Percentiles rank a stretch among this genome's conserved stretches.
These are phyloP conservation scores for Notodromas monacha DNA, from an alignment of 2,888 invertebrate species.

Conservation along the genomic window DNA sequence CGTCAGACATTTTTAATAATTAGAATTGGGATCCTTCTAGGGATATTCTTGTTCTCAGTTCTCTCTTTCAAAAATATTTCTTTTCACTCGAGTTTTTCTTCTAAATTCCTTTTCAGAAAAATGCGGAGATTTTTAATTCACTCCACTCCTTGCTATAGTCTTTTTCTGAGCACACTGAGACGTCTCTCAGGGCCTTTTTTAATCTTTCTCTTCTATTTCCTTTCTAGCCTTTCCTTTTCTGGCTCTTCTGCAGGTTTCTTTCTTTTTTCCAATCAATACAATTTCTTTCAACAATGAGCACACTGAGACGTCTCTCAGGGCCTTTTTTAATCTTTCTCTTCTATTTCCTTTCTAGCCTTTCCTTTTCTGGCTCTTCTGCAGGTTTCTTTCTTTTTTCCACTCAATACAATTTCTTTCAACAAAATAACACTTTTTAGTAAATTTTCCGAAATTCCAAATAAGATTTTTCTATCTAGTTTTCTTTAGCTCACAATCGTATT, in stretches of 20 bases:
- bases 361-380: constrained; percentile 4
- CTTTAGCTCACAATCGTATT: constrained; percentile 4
- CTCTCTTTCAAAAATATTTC: too few relatives aligned
- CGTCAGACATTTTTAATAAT: constrained; percentile 4
- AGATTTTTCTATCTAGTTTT: constrained; percentile 2
- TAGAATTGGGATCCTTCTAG: constrained; percentile 4
- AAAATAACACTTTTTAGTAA: constrained; percentile 4
- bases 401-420: constrained; percentile 4
- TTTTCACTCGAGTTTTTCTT: too few relatives aligned
- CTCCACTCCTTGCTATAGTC: too few relatives aligned
- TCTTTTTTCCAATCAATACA: too few relatives aligned
- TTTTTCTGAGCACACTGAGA: too few relatives aligned
- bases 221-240: too few relatives aligned
- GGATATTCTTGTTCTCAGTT: too few relatives aligned
- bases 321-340: constrained; percentile 4
- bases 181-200: too few relatives aligned
- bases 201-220: too few relatives aligned
- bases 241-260: too few relatives aligned
- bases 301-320: constrained; percentile 4
- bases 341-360: constrained; percentile 4
- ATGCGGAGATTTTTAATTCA: constrained; percentile 4
- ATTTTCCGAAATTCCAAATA: constrained; percentile 4
- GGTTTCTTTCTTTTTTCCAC: constrained; percentile 4
- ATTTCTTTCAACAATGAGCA: too few relatives aligned
- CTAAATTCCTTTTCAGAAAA: constrained; percentile 4